Percentiles rank a stretch among this genome's conserved stretches.
Conservation (phyloP, 2,113 vertebrate genomes). For the Xyliphius kryptos region DNA sequence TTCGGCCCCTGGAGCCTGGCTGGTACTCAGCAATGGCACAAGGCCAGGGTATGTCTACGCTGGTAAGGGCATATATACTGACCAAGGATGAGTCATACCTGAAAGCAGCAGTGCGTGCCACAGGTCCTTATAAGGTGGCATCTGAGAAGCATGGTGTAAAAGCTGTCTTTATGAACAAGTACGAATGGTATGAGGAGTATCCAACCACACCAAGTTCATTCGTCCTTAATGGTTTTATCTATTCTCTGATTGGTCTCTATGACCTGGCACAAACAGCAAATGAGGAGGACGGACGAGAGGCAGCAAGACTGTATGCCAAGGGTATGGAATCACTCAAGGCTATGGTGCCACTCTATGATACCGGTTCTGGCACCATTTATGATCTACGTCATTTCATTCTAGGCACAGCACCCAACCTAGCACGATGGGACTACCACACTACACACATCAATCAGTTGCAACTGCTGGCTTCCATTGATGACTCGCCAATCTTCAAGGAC, state of each 20-base stretch:
- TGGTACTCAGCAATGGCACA: slow-evolving; percentile 99
- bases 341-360: slow-evolving; percentile 94
- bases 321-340: slow-evolving; percentile 93
- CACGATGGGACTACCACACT: slow-evolving; percentile 98
- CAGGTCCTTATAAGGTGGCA: slow-evolving; percentile 79
- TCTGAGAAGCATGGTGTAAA: slow-evolving; percentile 89
- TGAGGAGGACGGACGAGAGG: slow-evolving; percentile 78
- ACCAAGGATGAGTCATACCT: slow-evolving; percentile 84
- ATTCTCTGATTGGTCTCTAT: slow-evolving; percentile 86
- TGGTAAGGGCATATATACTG: slow-evolving; percentile 87
- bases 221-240: slow-evolving; percentile 97
- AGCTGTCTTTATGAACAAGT: slow-evolving; percentile 86
- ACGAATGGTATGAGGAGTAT: slow-evolving; percentile 98
- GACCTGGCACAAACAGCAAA: slow-evolving; percentile 89
- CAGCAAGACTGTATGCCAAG: slow-evolving; percentile 72
- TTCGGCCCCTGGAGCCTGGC: slow-evolving; percentile 85
- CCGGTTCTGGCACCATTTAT: slow-evolving; percentile 91
- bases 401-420: slow-evolving; percentile 89
- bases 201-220: slow-evolving; percentile 93
- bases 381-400: slow-evolving; percentile 96
- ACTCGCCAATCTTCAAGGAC: slow-evolving; percentile 83
- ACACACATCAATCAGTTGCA: slow-evolving; percentile 99
- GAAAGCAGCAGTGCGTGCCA: slow-evolving; percentile 77
- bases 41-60: slow-evolving; percentile 92
- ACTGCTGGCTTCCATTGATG: slow-evolving; percentile 83